Conservation (phyloP, 2,113 vertebrate species). For the Microcebus lehilahytsara region DNA sequence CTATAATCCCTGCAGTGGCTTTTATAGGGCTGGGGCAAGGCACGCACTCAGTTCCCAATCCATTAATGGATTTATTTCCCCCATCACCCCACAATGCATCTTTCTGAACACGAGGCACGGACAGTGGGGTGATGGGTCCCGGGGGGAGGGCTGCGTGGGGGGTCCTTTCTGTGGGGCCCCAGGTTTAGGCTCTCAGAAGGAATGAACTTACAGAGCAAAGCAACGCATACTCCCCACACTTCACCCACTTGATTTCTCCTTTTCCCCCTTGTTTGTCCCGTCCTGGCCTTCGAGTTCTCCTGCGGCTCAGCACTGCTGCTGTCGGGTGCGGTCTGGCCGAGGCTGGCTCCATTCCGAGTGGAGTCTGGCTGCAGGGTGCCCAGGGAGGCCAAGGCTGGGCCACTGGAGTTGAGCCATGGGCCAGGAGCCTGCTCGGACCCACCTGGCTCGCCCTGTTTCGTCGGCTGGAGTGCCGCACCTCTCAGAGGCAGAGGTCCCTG, state of each 20-base stretch:
- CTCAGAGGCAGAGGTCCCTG: neutral
- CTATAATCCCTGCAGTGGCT: neutral
- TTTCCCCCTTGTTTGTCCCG: neutral
- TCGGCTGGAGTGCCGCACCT: neutral
- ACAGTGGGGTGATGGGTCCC: neutral
- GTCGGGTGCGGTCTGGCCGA: neutral
- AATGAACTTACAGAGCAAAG: neutral
- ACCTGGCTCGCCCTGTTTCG: neutral
- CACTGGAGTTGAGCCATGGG: no score
- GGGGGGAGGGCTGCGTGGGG: neutral
- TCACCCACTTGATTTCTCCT: neutral
- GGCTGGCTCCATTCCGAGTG: neutral
- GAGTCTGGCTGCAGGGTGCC: neutral
- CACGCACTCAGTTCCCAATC: neutral
- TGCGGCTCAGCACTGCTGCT: neutral
- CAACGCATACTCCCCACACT: fast-evolving
- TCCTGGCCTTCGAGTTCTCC: neutral
- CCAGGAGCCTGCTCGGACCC: neutral
- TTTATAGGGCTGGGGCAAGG: neutral
- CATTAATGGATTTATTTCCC: neutral
- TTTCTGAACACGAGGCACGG: neutral
- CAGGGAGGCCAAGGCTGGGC: neutral
- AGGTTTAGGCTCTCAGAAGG: neutral
- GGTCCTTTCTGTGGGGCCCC: neutral
- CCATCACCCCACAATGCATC: no score